Base-by-base conservation (phyloP, 2,888 invertebrate species). In the Amphimallon solstitiale region DNA sequence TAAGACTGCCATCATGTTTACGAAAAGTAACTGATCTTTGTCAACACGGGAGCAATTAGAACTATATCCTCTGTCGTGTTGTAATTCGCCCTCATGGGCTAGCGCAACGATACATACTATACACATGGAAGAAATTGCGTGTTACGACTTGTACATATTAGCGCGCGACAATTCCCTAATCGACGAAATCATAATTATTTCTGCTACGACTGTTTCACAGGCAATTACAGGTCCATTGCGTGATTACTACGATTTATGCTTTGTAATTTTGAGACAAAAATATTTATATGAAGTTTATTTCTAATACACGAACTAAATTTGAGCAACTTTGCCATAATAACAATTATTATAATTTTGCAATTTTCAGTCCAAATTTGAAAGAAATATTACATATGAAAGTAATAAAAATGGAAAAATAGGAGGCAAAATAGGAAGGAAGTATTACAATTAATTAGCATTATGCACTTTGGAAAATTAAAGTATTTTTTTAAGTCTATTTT, bases 171-270 rank as follows among this genome's bases (percentile, higher is more conserved):
- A 45, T 63, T 40, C 38, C 12, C 49, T 51, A 67, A 67, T 69
- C 69, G 61, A 61, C 68, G 35, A 68, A 66, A 66, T 64, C 56
- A 56, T 67, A 66, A 66, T 66, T 68, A 64, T 40, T 48, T 48
- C 46, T 43, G 17, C 17, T 51, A 52, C 40, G 54, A 63, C 64
- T 49, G 34, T 43, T 37, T 37, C 35, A 17, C 48, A 37, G 34
- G 51, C 61, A 65, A 68, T 65, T 65, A 65, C 52, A 29, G 37
- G 40, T 46, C 19, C 48, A 34, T 52, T 15, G 63, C 61, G 61
- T 61, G 61, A 61, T 61, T 61, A 46, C 29, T 61, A 46, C 46
- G 61, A 61, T 61, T 61, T 61, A 46, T 61, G 29, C 29, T 5
- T 7, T 29, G 29, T 29, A 29, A 29, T 29, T 29, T 29, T 29